Percentiles rank a stretch among this genome's conserved stretches.
Conservation (phyloP, 2,113 vertebrate species). For the Dicrurus megarhynchus region DNA sequence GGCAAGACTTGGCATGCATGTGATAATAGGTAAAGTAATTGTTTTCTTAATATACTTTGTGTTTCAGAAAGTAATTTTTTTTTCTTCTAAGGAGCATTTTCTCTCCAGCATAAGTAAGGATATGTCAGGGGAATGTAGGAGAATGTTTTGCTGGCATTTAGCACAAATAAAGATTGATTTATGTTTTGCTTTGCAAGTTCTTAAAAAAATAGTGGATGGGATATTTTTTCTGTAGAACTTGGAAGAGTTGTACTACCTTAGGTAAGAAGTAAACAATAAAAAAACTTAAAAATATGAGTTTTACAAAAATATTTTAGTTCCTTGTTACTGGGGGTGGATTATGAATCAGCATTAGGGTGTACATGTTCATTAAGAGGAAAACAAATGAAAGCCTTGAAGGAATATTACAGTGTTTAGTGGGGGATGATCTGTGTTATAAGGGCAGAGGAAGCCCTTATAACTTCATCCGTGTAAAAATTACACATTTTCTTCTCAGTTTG, state of each 20-base stretch:
- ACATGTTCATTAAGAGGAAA: neutral
- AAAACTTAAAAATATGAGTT: neutral
- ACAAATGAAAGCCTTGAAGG: neutral
- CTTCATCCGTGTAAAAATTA: neutral
- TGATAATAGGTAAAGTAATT: constrained; percentile 84
- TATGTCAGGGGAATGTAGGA: neutral
- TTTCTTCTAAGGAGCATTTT: neutral
- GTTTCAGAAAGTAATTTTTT: neutral
- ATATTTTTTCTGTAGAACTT: neutral
- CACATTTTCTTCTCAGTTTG: neutral
- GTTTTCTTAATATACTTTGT: neutral
- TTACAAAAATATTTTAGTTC: neutral
- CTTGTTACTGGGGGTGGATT: neutral
- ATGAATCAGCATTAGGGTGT: neutral
- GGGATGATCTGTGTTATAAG: neutral
- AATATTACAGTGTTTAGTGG: neutral
- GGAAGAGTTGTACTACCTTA: neutral
- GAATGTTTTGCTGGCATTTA: neutral
- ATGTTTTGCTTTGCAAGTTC: neutral
- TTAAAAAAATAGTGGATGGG: neutral
- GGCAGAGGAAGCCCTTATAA: neutral
- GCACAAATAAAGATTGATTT: neutral
- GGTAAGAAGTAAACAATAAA: neutral
- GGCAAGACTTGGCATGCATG: constrained; percentile 87
- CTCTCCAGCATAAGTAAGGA: neutral